Percentiles rank a stretch among this genome's conserved stretches.
These are phyloP conservation scores for Coryphaenoides rupestris DNA, from an alignment of 2,113 vertebrate species.

Conservation along the genomic window DNA sequence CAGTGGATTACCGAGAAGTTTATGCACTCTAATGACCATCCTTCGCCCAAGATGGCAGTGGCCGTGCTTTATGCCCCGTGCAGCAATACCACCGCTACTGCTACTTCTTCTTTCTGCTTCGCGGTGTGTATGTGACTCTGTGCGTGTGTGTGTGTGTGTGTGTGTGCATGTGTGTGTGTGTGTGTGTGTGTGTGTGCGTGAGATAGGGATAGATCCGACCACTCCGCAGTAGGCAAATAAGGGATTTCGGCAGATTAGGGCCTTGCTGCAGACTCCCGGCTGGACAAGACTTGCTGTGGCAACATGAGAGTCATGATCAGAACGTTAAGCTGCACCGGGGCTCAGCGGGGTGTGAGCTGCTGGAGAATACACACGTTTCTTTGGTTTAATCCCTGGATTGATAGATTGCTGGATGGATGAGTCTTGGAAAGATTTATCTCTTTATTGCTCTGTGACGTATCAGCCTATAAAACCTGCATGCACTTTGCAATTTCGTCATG, in stretches of 20 bases:
- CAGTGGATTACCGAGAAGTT: conserved; percentile 51
- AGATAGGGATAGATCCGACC: conserved; percentile 16
- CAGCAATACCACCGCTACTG: conserved; percentile 19
- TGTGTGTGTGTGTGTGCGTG: conserved; percentile 18
- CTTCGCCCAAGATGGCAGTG: conserved; percentile 14
- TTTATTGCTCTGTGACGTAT: conserved; percentile 20
- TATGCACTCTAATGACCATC: conserved; percentile 46
- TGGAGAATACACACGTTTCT: conserved; percentile 33
- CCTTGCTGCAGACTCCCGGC: conserved; percentile 48
- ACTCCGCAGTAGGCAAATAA: conserved; percentile 51
- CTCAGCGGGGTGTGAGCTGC: conserved; percentile 16
- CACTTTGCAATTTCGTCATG: too few species aligned
- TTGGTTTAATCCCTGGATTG: conserved; percentile 18
- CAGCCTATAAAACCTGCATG: too few species aligned
- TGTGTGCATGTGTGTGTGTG: conserved; percentile 17
- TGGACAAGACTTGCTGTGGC: conserved; percentile 49
- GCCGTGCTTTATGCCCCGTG: conserved; percentile 39
- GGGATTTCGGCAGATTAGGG: conserved; percentile 67
- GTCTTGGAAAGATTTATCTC: conserved; percentile 12
- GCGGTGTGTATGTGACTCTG: too few species aligned
- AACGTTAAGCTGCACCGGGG: conserved; percentile 56
- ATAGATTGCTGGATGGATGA: too few species aligned
- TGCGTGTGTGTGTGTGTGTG: conserved; percentile 21
- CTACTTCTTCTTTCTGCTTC: conserved; percentile 11
- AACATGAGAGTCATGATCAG: conserved; percentile 64